phyloP scores from a whole-genome alignment of 2,888 invertebrate genomes.

The Sarcophaga rosellei region DNA sequence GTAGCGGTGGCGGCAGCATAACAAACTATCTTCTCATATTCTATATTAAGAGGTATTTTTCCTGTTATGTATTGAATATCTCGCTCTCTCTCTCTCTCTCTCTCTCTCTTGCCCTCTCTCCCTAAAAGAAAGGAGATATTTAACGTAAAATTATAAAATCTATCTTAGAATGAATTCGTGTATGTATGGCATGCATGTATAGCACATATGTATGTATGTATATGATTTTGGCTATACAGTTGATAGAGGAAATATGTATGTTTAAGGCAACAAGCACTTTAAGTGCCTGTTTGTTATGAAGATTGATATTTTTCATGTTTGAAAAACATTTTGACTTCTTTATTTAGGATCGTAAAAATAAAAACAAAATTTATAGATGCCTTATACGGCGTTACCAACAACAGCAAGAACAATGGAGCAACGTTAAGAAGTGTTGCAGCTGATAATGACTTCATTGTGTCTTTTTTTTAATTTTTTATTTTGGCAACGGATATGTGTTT shows the following conservation, averaged over 20 bases:
- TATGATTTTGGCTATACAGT: too few relatives aligned
- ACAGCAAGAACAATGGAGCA: not conserved
- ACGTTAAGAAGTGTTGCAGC: conserved; percentile 48
- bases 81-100: too few relatives aligned
- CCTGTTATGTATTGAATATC: too few relatives aligned
- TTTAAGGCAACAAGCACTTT: conserved; percentile 35
- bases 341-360: conserved; percentile 41
- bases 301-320: conserved; percentile 64
- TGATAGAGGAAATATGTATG: too few relatives aligned
- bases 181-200: too few relatives aligned
- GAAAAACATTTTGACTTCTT: conserved; percentile 57
- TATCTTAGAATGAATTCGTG: too few relatives aligned
- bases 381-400: not conserved
- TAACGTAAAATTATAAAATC: too few relatives aligned
- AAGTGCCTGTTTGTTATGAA: conserved; percentile 43
- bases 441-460: conserved; percentile 58
- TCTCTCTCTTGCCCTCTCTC: too few relatives aligned
- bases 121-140: too few relatives aligned
- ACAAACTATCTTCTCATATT: conserved; percentile 17
- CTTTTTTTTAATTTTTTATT: conserved; percentile 7
- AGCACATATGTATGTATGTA: too few relatives aligned
- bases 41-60: not conserved
- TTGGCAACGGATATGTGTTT: conserved; percentile 58
- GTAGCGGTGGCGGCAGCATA: conserved; percentile 59
- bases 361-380: too few relatives aligned